Base-by-base conservation (phyloP, 92 coral and sea anemone genomes). In the Montipora capitata region DNA sequence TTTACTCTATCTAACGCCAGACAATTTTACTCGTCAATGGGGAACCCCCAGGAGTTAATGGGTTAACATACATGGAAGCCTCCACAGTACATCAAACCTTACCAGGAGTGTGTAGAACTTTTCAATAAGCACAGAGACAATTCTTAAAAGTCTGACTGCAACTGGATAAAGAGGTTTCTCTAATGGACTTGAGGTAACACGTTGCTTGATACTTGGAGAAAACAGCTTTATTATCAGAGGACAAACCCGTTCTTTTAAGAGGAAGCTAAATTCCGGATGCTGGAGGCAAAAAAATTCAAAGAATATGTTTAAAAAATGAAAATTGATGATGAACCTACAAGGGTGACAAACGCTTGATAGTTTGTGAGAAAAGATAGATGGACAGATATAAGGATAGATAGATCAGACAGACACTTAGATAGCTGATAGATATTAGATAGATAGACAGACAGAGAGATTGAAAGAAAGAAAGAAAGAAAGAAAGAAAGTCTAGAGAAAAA, bases 211-310 rank as follows among this genome's bases (percentile, higher is more conserved):
- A 77, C 99, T 97, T 13, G 99, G 99, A 4, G 99, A 97, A 74
- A 97, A 97, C 71, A 97, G 88, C 94, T 97, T 97, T 87, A 97
- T 97, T 12, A 97, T 88, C 73, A 97, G 83, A 2, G 99, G 99
- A 76, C 99, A 97, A 44, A 97, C 98, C 48, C 99, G 89, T 62
- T 97, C 99, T 82, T 97, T 97, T 18, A 97, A 89, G 9, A 97
- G 96, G 75, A 97, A 97, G 83, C 99, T 97, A 78, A 97, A 97
- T 68, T 97, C 99, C 10, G 99, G 99, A 83, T 97, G 98, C 99
- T 97, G 88, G 35, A 27, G 2, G 35, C 35, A 52, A 74, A 66
- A 20, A 49, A 72, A 14, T 7, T 35, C 48, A 43, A 35, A 35
- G 4, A 40, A 39, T 1, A 14, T 38, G 20, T 11, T 39, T 40